Percentiles rank a stretch among this genome's conserved stretches.
Conservation (phyloP, 1,140 invertebrate genomes). For the Lethrus apterus region DNA sequence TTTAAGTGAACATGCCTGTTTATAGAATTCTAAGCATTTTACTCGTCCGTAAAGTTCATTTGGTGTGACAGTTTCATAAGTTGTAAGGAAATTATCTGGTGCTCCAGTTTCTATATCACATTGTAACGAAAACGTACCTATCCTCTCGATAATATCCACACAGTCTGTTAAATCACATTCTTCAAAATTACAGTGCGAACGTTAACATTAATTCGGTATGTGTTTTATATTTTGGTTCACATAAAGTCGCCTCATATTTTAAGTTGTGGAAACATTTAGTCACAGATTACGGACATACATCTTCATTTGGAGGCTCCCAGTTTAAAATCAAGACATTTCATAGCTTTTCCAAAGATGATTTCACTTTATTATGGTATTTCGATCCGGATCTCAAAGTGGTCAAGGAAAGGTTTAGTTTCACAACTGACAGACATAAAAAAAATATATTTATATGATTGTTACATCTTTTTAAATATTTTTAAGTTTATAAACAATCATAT, state of each 20-base stretch:
- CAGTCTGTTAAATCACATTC: conserved; percentile 27
- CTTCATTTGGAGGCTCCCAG: conserved; percentile 49
- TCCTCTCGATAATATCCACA: conserved; percentile 47
- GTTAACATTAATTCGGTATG: conserved; percentile 37
- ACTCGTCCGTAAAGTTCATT: conserved; percentile 35
- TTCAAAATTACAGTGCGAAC: conserved; percentile 37
- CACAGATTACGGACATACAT: conserved; percentile 52
- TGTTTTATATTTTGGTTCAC: conserved; percentile 37
- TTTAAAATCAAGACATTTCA: conserved; percentile 46
- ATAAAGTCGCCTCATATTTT: conserved; percentile 42
- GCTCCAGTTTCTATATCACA: conserved; percentile 38
- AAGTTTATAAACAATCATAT: no score
- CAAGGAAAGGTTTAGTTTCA: conserved; percentile 46
- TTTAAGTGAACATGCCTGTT: conserved; percentile 30
- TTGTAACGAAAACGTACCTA: conserved; percentile 45
- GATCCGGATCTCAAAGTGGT: conserved; percentile 43
- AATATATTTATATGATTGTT: no score
- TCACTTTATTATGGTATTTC: conserved; percentile 37
- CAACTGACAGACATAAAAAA: no score
- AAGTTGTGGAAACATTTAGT: conserved; percentile 48
- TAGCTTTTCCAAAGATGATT: no score
- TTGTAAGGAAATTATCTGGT: conserved; percentile 37
- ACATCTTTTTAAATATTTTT: no score
- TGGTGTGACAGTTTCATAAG: conserved; percentile 38
- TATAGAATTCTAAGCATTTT: conserved; percentile 39